Percentiles rank a stretch among this genome's conserved stretches.
These are phyloP conservation scores for cattle (Bos taurus) DNA, from an alignment of 2,113 vertebrate genomes.

Conservation along the genomic window ARS-UCD2.0 NC_037343.1:3798501-3799000, in stretches of 20 bases:
- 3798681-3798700: not conserved
- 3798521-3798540: not conserved
- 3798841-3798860: not conserved
- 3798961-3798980: not conserved
- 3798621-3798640: not conserved
- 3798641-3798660: not conserved
- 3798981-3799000: not conserved
- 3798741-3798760: not conserved
- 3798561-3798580: not conserved
- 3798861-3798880: not conserved
- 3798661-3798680: not conserved
- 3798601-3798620: not conserved
- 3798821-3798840: not conserved
- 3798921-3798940: not conserved
- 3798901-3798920: not conserved
- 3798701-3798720: constrained; percentile 1
- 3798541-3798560: not conserved
- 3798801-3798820: not conserved
- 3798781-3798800: not conserved
- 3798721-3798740: not conserved
- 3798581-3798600: not conserved
- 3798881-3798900: not conserved
- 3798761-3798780: not conserved
- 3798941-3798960: not conserved
- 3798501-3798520: not conserved